Evolutionary conservation across 2,888 invertebrate genomes (phyloP).

Genomic region (Drosophila dives): DNA sequence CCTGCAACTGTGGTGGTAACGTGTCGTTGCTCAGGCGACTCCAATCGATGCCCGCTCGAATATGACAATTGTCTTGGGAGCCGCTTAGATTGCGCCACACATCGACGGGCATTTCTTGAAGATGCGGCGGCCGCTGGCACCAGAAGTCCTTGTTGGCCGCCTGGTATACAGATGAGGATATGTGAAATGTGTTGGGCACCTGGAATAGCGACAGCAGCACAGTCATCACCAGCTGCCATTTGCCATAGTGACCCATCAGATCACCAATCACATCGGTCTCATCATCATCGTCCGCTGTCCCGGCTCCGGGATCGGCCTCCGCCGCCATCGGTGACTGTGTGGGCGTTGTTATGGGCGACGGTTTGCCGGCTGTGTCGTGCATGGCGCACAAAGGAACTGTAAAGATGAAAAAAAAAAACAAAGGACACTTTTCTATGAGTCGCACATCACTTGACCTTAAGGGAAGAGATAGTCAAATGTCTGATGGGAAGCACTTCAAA

Average conservation of each 20-base stretch:
- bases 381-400: slow-evolving; percentile 82
- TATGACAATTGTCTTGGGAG: slow-evolving; percentile 87
- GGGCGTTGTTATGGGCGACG: slow-evolving; percentile 75
- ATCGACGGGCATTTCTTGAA: slow-evolving; percentile 86
- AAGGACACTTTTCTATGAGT: not conserved
- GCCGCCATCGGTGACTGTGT: slow-evolving; percentile 57
- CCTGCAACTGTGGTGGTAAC: slow-evolving; percentile 63
- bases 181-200: slow-evolving; percentile 92
- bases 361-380: slow-evolving; percentile 80
- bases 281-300: slow-evolving; percentile 79
- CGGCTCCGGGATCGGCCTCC: slow-evolving; percentile 44
- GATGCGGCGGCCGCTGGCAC: slow-evolving; percentile 88
- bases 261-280: slow-evolving; percentile 88
- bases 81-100: slow-evolving; percentile 90
- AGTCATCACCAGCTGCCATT: slow-evolving; percentile 91
- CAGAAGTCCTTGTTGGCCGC: slow-evolving; percentile 89
- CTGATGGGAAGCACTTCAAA: not conserved
- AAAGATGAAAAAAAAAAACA: slow-evolving; percentile 29
- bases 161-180: slow-evolving; percentile 91
- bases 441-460: not conserved
- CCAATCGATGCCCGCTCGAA: slow-evolving; percentile 86
- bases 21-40: slow-evolving; percentile 57
- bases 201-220: slow-evolving; percentile 91
- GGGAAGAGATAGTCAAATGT: not conserved
- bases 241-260: slow-evolving; percentile 90